A percentile compares a stretch with the other conserved stretches of the same genome.
Conservation (phyloP, 1,140 invertebrate genomes). For the Drosophila micromelanica region DNA sequence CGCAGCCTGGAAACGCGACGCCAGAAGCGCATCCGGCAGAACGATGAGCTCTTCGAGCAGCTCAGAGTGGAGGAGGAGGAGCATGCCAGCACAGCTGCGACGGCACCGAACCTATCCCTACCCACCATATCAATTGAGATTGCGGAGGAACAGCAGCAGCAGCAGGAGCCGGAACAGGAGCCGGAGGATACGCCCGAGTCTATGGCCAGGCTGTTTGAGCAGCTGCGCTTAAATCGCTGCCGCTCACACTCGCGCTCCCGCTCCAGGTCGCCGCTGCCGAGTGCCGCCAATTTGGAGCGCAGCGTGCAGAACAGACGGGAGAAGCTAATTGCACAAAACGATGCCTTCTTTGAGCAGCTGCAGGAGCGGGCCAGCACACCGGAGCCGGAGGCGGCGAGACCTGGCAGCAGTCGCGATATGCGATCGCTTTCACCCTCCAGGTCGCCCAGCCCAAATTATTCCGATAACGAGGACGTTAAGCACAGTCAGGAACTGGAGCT, state of each 20-base stretch:
- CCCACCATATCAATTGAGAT: conserved; percentile 60
- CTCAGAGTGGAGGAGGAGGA: conserved; percentile 36
- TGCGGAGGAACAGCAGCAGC: conserved; percentile 15
- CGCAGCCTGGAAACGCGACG: conserved; percentile 65
- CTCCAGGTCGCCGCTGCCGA: conserved; percentile 67
- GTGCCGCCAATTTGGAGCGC: conserved; percentile 59
- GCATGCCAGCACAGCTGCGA: not conserved
- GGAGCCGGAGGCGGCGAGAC: conserved; percentile 53
- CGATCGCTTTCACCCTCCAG: conserved; percentile 61
- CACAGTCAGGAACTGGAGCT: conserved; percentile 39
- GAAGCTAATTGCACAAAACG: conserved; percentile 71
- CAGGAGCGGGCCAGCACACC: conserved; percentile 55
- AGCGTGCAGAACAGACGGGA: conserved; percentile 55
- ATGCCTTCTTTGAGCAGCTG: conserved; percentile 63
- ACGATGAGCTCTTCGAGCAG: conserved; percentile 69
- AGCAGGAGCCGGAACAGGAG: conserved; percentile 26
- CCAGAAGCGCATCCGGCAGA: conserved; percentile 63
- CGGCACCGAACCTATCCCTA: not conserved
- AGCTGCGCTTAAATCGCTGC: conserved; percentile 64
- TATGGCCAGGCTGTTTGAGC: conserved; percentile 65
- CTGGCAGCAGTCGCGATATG: conserved; percentile 44
- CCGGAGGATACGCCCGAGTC: conserved; percentile 59
- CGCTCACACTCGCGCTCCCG: conserved; percentile 67
- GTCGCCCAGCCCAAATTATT: conserved; percentile 24
- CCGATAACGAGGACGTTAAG: conserved; percentile 42